phyloP scores from a whole-genome alignment of 2,797 vertebrate genomes.

The Danionella dracula region DNA sequence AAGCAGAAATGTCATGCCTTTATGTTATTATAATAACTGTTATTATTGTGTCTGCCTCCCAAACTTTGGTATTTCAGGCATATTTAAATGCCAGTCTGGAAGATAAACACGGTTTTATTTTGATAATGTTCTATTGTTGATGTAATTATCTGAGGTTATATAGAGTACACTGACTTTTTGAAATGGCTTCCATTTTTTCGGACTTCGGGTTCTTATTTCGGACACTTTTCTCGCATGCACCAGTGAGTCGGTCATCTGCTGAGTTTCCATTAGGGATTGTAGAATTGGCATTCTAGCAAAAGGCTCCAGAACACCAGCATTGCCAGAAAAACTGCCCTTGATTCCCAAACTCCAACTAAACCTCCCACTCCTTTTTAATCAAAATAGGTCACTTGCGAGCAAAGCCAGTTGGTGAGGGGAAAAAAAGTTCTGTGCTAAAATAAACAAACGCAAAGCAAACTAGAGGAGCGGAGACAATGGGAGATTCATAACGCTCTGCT shows the following conservation, averaged over 20 bases:
- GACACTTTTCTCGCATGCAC: neutral
- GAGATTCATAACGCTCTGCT: constrained; percentile 30
- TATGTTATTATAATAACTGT: neutral
- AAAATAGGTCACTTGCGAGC: constrained; percentile 69
- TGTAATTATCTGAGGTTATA: neutral
- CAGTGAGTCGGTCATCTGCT: neutral
- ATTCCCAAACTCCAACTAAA: constrained; percentile 58
- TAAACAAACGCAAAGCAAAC: constrained; percentile 35
- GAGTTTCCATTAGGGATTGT: neutral
- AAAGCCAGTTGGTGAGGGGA: constrained; percentile 45
- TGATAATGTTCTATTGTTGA: neutral
- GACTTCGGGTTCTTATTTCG: neutral
- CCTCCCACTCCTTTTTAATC: neutral
- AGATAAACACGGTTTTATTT: neutral
- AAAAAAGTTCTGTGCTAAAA: constrained; percentile 38
- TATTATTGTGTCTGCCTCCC: neutral
- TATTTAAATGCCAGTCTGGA: neutral
- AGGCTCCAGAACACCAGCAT: neutral
- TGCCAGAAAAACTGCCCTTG: constrained; percentile 47
- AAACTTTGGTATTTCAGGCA: constrained; percentile 2
- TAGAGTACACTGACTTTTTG: neutral
- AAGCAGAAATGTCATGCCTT: neutral
- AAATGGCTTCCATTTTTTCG: neutral
- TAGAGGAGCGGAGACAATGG: neutral
- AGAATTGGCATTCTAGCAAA: neutral